Base-by-base conservation (phyloP, 1,140 invertebrate species). In the Bombus balteatus region DNA sequence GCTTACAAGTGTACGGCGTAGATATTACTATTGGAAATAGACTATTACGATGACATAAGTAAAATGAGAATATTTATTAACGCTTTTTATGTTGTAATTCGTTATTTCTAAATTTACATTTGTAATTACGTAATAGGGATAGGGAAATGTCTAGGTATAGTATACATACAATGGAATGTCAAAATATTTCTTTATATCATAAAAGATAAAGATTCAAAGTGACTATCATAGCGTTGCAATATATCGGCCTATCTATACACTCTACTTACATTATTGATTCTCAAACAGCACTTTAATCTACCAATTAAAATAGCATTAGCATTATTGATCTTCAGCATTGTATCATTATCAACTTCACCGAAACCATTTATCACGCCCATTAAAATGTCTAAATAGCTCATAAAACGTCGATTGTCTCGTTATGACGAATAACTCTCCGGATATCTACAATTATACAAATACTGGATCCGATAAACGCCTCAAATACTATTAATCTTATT, bases 301-400 rank as follows among this genome's bases (percentile, higher is more conserved):
- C 13, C 34, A 57, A 37, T 76, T 76, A 76, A 76, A 59, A n/a
- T 39, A 22, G 25, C 53, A 76, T 76, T 76, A 59, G 28, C 25
- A n/a, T 3, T 25, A 12, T 13, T 39, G 28, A 76, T 6, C 25
- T 2, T 25, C 18, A 18, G 8, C 34, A 3, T 28, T 15, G 15
- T 37, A n/a, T 25, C 4, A 5, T 59, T 39, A 76, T 59, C 15
- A 37, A 59, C 59, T 28, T 28, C 25, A 39, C 1, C 47, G 32
- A 75, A 34, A 57, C 6, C 25, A 37, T 59, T 59, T n/a, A 37
- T 39, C 74, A 9, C 4, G 4, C 10, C 32, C 34, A 76, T 59
- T 76, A 76, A 39, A 10, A 8, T 18, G n/a, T 76, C 9, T 25
- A 34, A 37, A 59, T n/a, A 59, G 22, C 25, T 37, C 34, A 18